Base-by-base conservation (phyloP, 2,113 vertebrate species). In the Rissa tridactyla region DNA sequence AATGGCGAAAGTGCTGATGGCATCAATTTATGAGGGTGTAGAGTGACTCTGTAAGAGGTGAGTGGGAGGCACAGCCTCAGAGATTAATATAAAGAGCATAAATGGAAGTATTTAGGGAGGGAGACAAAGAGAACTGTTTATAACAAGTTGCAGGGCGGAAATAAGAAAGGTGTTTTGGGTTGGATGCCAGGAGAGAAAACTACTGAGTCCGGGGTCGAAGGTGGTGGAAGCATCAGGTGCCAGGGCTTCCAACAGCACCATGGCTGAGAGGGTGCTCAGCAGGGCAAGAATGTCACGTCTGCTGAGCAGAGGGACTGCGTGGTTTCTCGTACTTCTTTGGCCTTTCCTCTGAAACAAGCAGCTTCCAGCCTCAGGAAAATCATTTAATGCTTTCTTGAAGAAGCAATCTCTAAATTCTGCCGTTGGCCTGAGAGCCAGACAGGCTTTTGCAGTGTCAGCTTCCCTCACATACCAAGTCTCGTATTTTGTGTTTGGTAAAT, bases 141-240 rank as follows among this genome's bases (percentile, higher is more conserved):
- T 46, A 81, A 12, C 25, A 46, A 26, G 34, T 38, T 64, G 44
- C 58, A 72, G 79, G 49, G 36, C 69, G 38, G n/a, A 34, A 68
- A 7, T 5, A 27, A 21, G 65, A 38, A 38, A 57, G 66, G 30
- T 65, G 49, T 2, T 75, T 51, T 47, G 81, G 30, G 3, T 4
- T 58, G 87, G 72, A 19, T n/a, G 14, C 26, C 32, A 15, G 62
- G 54, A 65, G 23, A 70, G 22, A 17, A 72, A 60, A 46, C 30
- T 76, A 10, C 42, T 4, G 46, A 47, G 58, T 47, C 57, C 52
- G 1, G 4, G 22, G 1, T 1, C 0, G 0, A 55, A 32, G 65
- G 20, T 2, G 4, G 5, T 47, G 34, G 80, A 26, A 70, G 55
- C 82, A 22, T 55, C 55, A 21, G 69, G 79, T 51, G 15, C 1